Evolutionary conservation across 2,113 vertebrate genomes (phyloP), one percentile per base, ranked within the genome.

Genomic region (Variabilichromis moorii): DNA sequence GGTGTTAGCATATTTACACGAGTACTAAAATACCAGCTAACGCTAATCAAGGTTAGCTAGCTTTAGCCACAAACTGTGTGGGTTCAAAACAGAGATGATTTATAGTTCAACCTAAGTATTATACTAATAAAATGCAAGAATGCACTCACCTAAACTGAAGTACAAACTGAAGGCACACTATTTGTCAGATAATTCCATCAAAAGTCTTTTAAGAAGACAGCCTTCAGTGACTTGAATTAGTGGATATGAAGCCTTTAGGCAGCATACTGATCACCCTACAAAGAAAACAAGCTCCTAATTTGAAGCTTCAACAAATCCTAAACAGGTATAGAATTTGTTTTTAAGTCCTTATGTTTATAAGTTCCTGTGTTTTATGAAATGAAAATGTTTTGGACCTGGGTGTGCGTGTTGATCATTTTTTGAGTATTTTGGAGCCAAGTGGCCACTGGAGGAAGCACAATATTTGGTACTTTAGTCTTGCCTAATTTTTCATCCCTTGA

Each of bases 131-230:
- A 71, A 24, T 71, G n/a, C n/a, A 40, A 40, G n/a, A 71, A 24
- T 42, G 1, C 8, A 42, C 37, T 71, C 21, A 42, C 66, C 2
- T 35, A n/a, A 2, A 66, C 31, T 19, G 17, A 35, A 63, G 59
- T 19, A 35, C 5, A 42, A 71, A 24, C 12, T 24, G 7, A 68
- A 14, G 35, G 2, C 7, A 68, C 12, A 42, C 1, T 42, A 71
- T 71, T 42, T 71, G 33, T 40, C 3, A 24, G 13, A 42, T 42
- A 71, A 71, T 42, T 26, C 12, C 5, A 24, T 42, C 5, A 42
- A 0, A 71, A 1, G 13, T 71, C 0, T 4, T 16, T 42, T 71
- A 24, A 71, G 37, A 24, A 71, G 37, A 1, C 13, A 14, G 8
- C 37, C 12, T 42, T 16, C 3, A 24, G 8, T 4, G 35, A 14